These are phyloP conservation scores for Vanessa atalanta DNA, from an alignment of 1,140 invertebrate species.

Conservation along the genomic window DNA sequence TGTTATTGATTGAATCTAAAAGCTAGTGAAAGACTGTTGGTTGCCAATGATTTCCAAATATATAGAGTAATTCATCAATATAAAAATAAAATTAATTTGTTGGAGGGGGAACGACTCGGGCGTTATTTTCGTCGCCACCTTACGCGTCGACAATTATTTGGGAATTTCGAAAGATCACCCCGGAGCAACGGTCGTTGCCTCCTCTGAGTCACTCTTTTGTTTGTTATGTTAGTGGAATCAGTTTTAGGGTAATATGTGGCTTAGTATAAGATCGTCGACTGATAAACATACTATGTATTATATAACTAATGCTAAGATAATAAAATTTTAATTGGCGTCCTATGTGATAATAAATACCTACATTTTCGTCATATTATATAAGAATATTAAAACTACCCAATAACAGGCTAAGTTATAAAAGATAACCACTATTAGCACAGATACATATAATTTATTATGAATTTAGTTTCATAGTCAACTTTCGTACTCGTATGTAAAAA, in stretches of 20 bases:
- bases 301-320: background rate
- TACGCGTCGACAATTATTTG: constrained; percentile 77
- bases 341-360: no score
- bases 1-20: background rate
- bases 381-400: no score
- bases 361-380: no score
- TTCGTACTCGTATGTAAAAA: no score
- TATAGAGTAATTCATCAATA: constrained; percentile 55
- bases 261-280: constrained; percentile 11
- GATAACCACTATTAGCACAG: no score
- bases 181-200: constrained; percentile 71
- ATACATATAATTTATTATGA: no score
- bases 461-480: no score
- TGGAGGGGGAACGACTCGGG: constrained; percentile 61
- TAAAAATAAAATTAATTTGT: constrained; percentile 78
- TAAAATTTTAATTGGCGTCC: no score
- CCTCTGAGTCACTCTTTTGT: constrained; percentile 75
- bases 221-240: constrained; percentile 40
- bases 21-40: background rate
- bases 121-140: constrained; percentile 74
- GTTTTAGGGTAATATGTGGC: constrained; percentile 35
- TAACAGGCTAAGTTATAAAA: no score
- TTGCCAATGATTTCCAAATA: constrained; percentile 22
- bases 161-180: constrained; percentile 78
- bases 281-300: background rate